phyloP scores from a whole-genome alignment of 2,113 vertebrate species.

The Cebus imitator region DNA sequence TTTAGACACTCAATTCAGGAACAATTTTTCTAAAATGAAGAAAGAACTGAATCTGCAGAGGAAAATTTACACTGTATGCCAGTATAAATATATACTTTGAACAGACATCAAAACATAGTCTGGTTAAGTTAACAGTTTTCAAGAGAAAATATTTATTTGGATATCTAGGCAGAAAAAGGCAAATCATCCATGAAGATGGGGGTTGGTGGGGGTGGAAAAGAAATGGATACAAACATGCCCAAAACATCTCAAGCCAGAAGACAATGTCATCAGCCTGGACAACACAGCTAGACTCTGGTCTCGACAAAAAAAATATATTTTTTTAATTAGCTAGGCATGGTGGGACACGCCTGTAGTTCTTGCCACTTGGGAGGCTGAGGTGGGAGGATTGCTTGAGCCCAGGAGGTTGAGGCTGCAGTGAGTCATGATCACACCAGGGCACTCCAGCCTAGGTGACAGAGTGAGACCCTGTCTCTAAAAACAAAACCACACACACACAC shows the following conservation, averaged over 20 bases:
- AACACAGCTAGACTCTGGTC: too few species aligned
- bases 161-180: background rate
- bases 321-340: too few species aligned
- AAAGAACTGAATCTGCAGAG: conserved; percentile 5
- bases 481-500: too few species aligned
- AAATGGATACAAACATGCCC: background rate
- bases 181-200: background rate
- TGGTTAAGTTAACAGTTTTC: background rate
- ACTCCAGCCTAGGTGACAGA: too few species aligned
- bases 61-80: background rate
- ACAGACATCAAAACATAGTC: background rate
- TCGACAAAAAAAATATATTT: too few species aligned
- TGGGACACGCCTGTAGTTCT: too few species aligned
- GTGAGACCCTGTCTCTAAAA: too few species aligned
- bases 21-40: conserved; percentile 44
- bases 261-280: background rate
- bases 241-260: background rate
- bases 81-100: background rate
- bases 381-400: too few species aligned
- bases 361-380: too few species aligned
- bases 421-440: too few species aligned
- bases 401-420: too few species aligned
- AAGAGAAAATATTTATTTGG: conserved; percentile 11
- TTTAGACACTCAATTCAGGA: conserved; percentile 24
- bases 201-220: background rate